Conservation (phyloP, 2,797 vertebrate genomes). For the Gymnopithys bicolor region DNA sequence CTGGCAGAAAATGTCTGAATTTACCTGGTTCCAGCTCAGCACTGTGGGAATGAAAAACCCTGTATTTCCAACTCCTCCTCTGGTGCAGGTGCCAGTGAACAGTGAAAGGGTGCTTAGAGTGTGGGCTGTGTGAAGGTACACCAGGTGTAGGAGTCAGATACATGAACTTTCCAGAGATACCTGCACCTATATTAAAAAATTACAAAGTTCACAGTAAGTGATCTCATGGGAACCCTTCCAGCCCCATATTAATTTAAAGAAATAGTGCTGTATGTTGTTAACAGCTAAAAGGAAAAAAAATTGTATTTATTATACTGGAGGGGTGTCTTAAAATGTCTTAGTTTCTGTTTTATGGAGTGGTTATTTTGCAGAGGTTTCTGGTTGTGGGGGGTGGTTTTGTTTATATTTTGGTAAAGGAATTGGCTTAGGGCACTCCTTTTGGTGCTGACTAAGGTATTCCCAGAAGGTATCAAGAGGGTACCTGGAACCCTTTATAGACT, state of each 20-base stretch:
- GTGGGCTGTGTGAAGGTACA: neutral
- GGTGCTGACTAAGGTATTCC: neutral
- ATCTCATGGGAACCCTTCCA: neutral
- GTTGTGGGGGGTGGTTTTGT: no score
- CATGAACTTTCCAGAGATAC: neutral
- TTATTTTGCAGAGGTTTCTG: neutral
- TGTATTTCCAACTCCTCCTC: accelerated
- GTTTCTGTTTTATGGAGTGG: neutral
- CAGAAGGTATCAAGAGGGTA: neutral
- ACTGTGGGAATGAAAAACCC: accelerated
- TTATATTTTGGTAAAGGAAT: neutral
- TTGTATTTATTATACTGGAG: neutral
- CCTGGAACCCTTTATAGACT: neutral
- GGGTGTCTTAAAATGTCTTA: neutral
- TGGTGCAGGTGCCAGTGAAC: neutral
- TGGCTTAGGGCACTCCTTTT: neutral
- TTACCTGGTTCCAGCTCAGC: neutral
- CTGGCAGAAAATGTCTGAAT: neutral
- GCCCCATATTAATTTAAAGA: neutral
- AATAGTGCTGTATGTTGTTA: neutral
- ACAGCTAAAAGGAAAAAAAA: neutral
- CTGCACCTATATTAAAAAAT: neutral
- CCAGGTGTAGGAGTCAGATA: neutral
- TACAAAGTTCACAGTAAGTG: neutral
- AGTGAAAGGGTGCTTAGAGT: neutral